Conservation (phyloP, 2,113 vertebrate species). For the Xyrauchen texanus region DNA sequence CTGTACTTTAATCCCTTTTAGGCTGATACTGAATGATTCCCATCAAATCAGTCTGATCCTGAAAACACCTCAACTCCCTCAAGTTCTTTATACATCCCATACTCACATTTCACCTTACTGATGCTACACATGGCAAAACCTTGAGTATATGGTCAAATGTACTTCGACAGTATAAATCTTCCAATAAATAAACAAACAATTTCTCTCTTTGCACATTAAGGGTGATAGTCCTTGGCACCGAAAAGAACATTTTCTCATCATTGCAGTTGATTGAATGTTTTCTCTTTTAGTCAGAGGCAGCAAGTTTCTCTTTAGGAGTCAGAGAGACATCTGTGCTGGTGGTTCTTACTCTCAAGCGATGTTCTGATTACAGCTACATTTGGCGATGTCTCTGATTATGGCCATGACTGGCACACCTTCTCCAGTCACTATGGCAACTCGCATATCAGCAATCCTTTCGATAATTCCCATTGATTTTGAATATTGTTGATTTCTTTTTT, state of each 20-base stretch:
- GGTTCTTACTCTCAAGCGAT: slow-evolving; percentile 34
- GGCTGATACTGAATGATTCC: slow-evolving; percentile 44
- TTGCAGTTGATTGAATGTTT: slow-evolving; percentile 28
- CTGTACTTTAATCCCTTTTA: slow-evolving; percentile 37
- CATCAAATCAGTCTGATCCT: slow-evolving; percentile 41
- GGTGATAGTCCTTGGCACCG: too few species aligned
- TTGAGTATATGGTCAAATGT: neutral
- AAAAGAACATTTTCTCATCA: too few species aligned
- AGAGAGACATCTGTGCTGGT: slow-evolving; percentile 5
- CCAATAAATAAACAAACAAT: too few species aligned
- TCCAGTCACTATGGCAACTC: slow-evolving; percentile 79
- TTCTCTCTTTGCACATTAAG: too few species aligned
- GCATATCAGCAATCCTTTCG: slow-evolving; percentile 67
- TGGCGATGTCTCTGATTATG: slow-evolving; percentile 65
- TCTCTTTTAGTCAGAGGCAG: neutral
- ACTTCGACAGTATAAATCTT: too few species aligned
- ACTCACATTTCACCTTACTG: slow-evolving; percentile 17
- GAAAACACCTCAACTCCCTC: slow-evolving; percentile 17
- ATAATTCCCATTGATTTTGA: slow-evolving; percentile 37
- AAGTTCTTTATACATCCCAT: neutral
- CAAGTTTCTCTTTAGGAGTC: slow-evolving; percentile 23
- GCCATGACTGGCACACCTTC: slow-evolving; percentile 72
- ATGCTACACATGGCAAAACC: slow-evolving; percentile 2
- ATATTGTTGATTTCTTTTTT: neutral
- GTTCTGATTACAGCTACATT: slow-evolving; percentile 70